These are phyloP conservation scores for Acromyrmex charruanus DNA, from an alignment of 1,140 invertebrate genomes.

Conservation along the genomic window DNA sequence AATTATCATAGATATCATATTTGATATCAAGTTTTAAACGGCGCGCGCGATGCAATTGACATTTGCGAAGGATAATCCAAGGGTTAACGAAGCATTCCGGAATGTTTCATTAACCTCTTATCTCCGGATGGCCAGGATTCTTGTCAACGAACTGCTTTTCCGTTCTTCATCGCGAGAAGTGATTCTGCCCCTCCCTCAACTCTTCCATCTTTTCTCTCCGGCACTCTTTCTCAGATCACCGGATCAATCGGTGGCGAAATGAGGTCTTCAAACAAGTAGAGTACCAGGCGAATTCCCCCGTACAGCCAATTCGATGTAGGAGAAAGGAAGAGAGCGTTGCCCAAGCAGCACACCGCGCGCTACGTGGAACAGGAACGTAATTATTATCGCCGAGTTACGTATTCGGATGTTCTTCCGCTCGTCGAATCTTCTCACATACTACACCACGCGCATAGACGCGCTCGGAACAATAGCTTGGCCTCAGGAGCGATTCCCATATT, in stretches of 20 bases:
- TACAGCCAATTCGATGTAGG: constrained; percentile 32
- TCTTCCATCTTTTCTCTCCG: not conserved
- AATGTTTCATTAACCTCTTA: constrained; percentile 22
- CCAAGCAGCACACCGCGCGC: constrained; percentile 53
- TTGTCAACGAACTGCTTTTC: constrained; percentile 34
- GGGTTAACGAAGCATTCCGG: constrained; percentile 2
- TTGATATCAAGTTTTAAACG: not conserved
- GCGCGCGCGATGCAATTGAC: not conserved
- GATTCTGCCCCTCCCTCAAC: not conserved
- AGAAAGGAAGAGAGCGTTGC: constrained; percentile 67
- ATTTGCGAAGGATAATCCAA: constrained; percentile 1
- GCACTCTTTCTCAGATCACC: constrained; percentile 54
- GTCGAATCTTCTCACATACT: constrained; percentile 82
- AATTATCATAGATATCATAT: not conserved
- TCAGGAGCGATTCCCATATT: constrained; percentile 82
- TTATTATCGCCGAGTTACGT: constrained; percentile 83
- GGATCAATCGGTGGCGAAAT: constrained; percentile 62
- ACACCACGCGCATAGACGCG: constrained; percentile 74
- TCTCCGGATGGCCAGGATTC: not conserved
- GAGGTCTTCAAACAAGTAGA: constrained; percentile 63
- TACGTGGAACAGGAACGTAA: constrained; percentile 77
- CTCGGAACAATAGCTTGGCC: constrained; percentile 80
- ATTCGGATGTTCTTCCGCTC: constrained; percentile 84
- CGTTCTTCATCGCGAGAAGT: not conserved
- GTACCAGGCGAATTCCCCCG: constrained; percentile 38